Conservation (phyloP, 2,113 vertebrate genomes). For the Cheirogaleus medius region DNA sequence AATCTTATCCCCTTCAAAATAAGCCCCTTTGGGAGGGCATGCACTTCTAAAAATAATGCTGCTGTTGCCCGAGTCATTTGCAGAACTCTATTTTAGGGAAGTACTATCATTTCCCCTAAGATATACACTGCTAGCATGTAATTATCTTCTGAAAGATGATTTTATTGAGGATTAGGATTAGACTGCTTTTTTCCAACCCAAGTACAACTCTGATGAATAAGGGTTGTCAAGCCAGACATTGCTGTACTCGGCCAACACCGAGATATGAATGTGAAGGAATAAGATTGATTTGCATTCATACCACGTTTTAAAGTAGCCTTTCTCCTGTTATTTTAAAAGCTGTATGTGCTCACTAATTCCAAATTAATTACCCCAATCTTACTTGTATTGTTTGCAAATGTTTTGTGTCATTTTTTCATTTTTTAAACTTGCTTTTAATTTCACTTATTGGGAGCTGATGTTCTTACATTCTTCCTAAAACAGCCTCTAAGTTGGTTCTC, state of each 20-base stretch:
- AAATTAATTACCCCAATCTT: neutral
- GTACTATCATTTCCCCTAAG: neutral
- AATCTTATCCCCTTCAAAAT: neutral
- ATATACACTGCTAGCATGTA: neutral
- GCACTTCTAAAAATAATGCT: neutral
- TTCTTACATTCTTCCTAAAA: neutral
- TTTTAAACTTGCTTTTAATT: neutral
- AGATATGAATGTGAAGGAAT: neutral
- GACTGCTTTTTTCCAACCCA: neutral
- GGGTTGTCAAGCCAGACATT: neutral
- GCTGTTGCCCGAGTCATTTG: neutral
- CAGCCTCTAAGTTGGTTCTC: neutral
- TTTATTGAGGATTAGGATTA: neutral
- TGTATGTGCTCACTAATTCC: neutral
- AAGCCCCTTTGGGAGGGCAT: neutral
- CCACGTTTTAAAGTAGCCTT: neutral
- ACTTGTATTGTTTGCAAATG: neutral
- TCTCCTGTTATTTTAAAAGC: neutral
- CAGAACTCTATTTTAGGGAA: neutral
- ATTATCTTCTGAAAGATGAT: neutral
- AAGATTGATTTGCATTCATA: neutral
- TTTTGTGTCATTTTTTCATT: neutral
- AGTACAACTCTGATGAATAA: neutral
- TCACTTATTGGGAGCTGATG: neutral
- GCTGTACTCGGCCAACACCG: neutral